Evolutionary conservation across 2,113 vertebrate species (phyloP).

Genomic region (Grantiella picta): DNA sequence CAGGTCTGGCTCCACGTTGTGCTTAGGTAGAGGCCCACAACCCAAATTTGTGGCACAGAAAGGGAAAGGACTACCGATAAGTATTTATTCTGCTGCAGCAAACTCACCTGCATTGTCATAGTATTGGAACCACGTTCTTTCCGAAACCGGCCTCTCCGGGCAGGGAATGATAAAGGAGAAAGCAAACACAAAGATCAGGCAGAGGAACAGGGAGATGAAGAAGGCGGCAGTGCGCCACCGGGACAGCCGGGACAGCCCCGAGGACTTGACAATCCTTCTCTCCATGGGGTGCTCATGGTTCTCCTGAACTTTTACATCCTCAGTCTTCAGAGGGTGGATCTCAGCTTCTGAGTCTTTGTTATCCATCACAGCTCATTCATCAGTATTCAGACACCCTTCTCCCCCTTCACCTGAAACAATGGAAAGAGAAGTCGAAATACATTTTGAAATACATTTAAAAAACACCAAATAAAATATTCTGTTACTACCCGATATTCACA

Average conservation of each 20-base stretch:
- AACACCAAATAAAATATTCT: neutral
- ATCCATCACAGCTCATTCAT: conserved; percentile 67
- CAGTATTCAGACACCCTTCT: neutral
- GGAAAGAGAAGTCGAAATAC: neutral
- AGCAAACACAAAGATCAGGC: conserved; percentile 86
- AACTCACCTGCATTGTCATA: conserved; percentile 77
- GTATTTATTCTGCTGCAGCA: neutral
- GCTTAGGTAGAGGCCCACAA: neutral
- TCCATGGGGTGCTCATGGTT: conserved; percentile 31
- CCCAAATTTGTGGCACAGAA: neutral
- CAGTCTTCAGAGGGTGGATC: conserved; percentile 83
- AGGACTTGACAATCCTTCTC: conserved; percentile 46
- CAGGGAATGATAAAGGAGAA: conserved; percentile 94
- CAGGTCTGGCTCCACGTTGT: neutral
- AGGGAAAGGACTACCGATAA: neutral
- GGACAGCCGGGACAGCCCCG: conserved; percentile 70
- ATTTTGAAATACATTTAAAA: neutral
- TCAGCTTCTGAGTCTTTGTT: conserved; percentile 76
- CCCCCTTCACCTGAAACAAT: neutral
- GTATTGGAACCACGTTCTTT: conserved; percentile 72
- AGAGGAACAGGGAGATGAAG: conserved; percentile 85
- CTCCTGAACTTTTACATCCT: conserved; percentile 66
- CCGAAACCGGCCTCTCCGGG: conserved; percentile 82
- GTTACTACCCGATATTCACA: neutral
- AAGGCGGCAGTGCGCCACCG: conserved; percentile 84